These are phyloP conservation scores for Pempheris klunzingeri DNA, from an alignment of 2,797 vertebrate genomes.

Conservation along the genomic window DNA sequence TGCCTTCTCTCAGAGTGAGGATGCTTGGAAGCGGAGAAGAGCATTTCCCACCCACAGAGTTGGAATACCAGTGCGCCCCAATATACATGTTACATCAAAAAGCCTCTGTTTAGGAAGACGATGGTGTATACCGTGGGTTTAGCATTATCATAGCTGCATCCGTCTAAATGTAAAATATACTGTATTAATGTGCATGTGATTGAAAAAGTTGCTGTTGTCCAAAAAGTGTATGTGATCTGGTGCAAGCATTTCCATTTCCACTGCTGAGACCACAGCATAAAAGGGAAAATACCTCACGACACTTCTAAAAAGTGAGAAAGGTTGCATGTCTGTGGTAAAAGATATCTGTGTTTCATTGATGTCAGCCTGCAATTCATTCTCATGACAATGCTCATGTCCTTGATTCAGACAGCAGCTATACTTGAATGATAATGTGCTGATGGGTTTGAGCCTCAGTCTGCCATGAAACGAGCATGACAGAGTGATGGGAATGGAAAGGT, in stretches of 20 bases:
- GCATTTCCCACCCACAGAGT: conserved; percentile 75
- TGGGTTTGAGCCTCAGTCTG: conserved; percentile 70
- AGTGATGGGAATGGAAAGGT: conserved; percentile 62
- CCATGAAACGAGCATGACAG: conserved; percentile 76
- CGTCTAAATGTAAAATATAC: conserved; percentile 8
- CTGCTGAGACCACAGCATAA: neutral
- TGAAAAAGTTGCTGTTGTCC: conserved; percentile 1
- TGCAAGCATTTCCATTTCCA: neutral
- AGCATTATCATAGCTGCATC: conserved; percentile 19
- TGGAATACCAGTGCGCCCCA: conserved; percentile 51
- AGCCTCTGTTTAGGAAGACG: conserved; percentile 39
- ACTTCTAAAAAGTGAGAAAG: conserved; percentile 39
- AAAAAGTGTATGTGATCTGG: neutral
- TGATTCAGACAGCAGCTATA: conserved; percentile 76
- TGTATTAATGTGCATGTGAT: neutral
- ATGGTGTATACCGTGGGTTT: conserved; percentile 26
- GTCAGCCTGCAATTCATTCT: conserved; percentile 74
- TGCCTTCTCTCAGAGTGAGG: conserved; percentile 63
- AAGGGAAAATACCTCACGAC: conserved; percentile 22
- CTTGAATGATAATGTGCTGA: conserved; percentile 80
- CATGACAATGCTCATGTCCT: conserved; percentile 73
- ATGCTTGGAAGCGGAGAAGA: conserved; percentile 66
- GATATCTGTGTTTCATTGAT: conserved; percentile 71
- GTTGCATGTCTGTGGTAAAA: conserved; percentile 37
- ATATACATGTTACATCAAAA: conserved; percentile 55